These are phyloP conservation scores for Anoplophora glabripennis DNA, from an alignment of 1,140 invertebrate genomes.

Conservation along the genomic window DNA sequence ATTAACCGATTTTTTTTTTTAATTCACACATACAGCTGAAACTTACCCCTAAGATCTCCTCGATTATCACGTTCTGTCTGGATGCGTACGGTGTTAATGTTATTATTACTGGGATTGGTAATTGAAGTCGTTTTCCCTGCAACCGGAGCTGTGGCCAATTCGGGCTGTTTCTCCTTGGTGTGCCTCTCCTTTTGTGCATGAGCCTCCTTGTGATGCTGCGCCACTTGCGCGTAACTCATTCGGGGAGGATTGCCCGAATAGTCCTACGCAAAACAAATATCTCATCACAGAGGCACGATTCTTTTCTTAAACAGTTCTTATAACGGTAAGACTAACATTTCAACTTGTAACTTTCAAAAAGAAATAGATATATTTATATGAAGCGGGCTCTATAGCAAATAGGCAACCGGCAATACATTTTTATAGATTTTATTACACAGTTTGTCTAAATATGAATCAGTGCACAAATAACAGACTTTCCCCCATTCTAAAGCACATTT, in stretches of 20 bases:
- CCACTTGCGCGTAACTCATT: constrained; percentile 82
- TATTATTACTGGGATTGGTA: constrained; percentile 16
- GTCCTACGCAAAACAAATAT: constrained; percentile 13
- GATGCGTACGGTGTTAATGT: constrained; percentile 1
- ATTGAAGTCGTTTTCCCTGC: background rate
- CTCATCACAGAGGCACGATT: no score
- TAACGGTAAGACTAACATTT: no score
- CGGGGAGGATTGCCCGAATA: constrained; percentile 53
- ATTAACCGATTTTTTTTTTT: background rate
- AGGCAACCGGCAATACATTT: no score
- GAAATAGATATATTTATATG: no score
- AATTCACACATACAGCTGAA: background rate
- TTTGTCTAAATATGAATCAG: no score
- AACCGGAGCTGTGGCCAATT: constrained; percentile 2
- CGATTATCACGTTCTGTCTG: constrained; percentile 22
- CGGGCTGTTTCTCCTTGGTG: constrained; percentile 6
- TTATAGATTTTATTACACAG: no score
- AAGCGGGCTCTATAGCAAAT: no score
- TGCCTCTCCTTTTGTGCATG: constrained; percentile 53
- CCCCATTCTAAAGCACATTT: no score
- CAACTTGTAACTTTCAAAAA: no score
- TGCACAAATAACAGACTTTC: no score
- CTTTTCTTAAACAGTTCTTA: no score
- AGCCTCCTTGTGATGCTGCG: constrained; percentile 67
- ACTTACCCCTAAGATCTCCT: constrained; percentile 14